Percentiles rank a stretch among this genome's conserved stretches.
Conservation (phyloP, 2,888 invertebrate genomes). For the Eupithecia inturbata region DNA sequence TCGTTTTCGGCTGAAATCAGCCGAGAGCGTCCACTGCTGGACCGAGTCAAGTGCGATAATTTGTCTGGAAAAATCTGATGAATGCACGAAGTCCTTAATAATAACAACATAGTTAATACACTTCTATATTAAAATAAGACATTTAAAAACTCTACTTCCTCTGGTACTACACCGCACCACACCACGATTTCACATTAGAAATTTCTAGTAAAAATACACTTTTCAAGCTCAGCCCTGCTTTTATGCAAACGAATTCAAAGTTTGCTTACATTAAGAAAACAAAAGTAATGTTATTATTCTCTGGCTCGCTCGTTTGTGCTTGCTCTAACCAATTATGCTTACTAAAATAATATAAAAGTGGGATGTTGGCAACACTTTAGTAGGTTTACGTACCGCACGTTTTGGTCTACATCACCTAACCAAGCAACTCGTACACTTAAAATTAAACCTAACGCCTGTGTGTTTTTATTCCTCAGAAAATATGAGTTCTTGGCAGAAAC, state of each 20-base stretch:
- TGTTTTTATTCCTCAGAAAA: background rate
- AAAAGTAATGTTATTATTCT: slow-evolving; percentile 65
- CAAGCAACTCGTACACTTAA: background rate
- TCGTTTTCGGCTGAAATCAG: no score
- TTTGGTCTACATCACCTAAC: background rate
- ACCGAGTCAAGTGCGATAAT: background rate
- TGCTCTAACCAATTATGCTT: slow-evolving; percentile 31
- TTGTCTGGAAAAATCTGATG: no score
- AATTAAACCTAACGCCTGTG: background rate
- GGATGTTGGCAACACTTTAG: slow-evolving; percentile 16
- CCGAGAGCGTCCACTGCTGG: no score
- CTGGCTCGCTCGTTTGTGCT: slow-evolving; percentile 49
- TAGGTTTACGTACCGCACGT: background rate
- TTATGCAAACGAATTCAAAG: slow-evolving; percentile 61
- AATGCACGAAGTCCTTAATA: no score
- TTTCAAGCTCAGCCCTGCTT: slow-evolving; percentile 29
- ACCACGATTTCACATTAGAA: slow-evolving; percentile 3
- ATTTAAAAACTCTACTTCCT: background rate
- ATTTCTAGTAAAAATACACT: slow-evolving; percentile 32
- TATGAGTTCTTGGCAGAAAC: no score
- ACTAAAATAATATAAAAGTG: slow-evolving; percentile 30
- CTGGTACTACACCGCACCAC: background rate
- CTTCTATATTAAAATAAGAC: no score
- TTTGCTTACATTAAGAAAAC: slow-evolving; percentile 67
- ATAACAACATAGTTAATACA: no score